These are phyloP conservation scores for Nyleta sp. DNA, from an alignment of 2,888 invertebrate genomes.

Conservation along the genomic window DNA sequence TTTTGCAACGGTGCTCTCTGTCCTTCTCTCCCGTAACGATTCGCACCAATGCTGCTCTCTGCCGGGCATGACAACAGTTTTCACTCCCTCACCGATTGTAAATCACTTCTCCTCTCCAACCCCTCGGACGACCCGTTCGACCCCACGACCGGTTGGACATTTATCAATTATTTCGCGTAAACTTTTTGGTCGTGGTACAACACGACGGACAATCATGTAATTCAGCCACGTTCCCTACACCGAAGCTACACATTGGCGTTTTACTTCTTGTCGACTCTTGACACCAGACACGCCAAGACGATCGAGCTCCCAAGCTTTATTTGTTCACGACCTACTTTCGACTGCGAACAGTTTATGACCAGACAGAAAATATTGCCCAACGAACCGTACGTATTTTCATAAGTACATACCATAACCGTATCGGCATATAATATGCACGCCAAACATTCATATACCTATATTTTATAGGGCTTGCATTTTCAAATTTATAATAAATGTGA, in stretches of 20 bases:
- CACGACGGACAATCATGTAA: slow-evolving; percentile 75
- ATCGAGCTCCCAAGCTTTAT: slow-evolving; percentile 40
- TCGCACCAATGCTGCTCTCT: slow-evolving; percentile 49
- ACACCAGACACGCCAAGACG: slow-evolving; percentile 35
- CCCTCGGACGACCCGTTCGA: slow-evolving; percentile 42
- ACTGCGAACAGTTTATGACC: slow-evolving; percentile 26
- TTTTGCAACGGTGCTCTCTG: slow-evolving; percentile 52
- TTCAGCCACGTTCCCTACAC: slow-evolving; percentile 69
- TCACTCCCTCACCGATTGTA: slow-evolving; percentile 74
- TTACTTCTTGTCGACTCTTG: slow-evolving; percentile 54
- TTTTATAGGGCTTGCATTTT: slow-evolving; percentile 16
- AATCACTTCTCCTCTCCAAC: slow-evolving; percentile 70
- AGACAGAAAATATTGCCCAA: slow-evolving; percentile 29
- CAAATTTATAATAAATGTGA: slow-evolving; percentile 29
- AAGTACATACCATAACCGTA: slow-evolving; percentile 27
- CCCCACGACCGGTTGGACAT: slow-evolving; percentile 71
- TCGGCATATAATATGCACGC: slow-evolving; percentile 16
- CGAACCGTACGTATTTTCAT: slow-evolving; percentile 31
- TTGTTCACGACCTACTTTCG: slow-evolving; percentile 40
- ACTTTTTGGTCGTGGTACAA: slow-evolving; percentile 71
- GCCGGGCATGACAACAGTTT: slow-evolving; percentile 74
- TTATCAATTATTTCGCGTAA: slow-evolving; percentile 78
- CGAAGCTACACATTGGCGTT: slow-evolving; percentile 32
- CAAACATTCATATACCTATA: slow-evolving; percentile 18
- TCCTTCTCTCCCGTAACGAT: slow-evolving; percentile 51